Conservation (phyloP, 2,113 vertebrate genomes). For the Phycodurus eques region DNA sequence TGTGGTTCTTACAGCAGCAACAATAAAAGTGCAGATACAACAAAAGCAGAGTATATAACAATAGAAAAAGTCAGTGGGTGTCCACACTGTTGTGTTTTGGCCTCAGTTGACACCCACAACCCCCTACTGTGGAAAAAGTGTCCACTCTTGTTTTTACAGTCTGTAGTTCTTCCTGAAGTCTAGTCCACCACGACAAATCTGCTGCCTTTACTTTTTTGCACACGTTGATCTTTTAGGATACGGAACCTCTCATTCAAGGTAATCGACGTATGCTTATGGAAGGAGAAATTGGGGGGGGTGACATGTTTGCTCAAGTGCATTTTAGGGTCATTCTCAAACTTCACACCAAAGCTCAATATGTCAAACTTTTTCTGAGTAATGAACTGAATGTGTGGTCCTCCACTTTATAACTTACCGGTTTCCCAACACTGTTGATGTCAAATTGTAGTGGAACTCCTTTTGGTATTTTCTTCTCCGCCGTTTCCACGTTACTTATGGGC, state of each 20-base stretch:
- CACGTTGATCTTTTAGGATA: conserved; percentile 87
- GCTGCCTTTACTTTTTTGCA: conserved; percentile 79
- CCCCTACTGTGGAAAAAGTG: too few species aligned
- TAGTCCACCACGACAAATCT: conserved; percentile 94
- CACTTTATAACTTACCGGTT: conserved; percentile 78
- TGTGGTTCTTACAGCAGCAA: too few species aligned
- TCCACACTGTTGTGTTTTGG: background rate
- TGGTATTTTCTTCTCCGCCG: conserved; percentile 83
- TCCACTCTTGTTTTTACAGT: too few species aligned
- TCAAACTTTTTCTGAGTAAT: background rate
- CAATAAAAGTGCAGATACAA: too few species aligned
- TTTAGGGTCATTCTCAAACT: background rate
- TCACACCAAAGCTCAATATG: background rate
- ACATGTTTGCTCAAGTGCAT: background rate
- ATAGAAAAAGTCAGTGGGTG: background rate
- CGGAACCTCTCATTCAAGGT: conserved; percentile 93
- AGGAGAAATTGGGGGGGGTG: background rate
- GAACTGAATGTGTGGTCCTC: background rate
- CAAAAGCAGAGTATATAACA: too few species aligned
- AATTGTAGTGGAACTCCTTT: conserved; percentile 93
- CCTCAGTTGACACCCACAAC: background rate
- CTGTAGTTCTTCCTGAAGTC: conserved; percentile 34
- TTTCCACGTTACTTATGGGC: conserved; percentile 75
- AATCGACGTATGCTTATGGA: conserved; percentile 82
- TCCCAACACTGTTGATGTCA: conserved; percentile 95